Percentiles rank a stretch among this genome's conserved stretches.
Conservation (phyloP, 2,888 invertebrate species). For the Eustalomyia histrio region DNA sequence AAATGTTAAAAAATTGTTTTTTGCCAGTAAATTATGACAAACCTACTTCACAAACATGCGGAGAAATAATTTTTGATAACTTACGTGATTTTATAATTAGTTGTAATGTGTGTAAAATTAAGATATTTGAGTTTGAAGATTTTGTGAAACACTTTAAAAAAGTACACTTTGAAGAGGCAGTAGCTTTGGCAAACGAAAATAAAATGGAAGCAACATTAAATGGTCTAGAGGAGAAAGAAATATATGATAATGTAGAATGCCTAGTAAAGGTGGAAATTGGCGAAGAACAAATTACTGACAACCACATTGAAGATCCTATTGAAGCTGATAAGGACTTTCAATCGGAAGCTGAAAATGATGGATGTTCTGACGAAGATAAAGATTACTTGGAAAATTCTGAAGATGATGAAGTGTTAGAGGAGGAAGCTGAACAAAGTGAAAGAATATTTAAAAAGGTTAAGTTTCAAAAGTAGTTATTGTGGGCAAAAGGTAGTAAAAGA, state of each 20-base stretch:
- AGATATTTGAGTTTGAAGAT: conserved; percentile 59
- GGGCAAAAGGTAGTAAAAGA: no score
- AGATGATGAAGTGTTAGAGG: conserved; percentile 17
- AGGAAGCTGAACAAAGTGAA: conserved; percentile 35
- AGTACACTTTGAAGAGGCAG: conserved; percentile 42
- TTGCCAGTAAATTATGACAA: conserved; percentile 50
- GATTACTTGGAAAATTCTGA: conserved; percentile 20
- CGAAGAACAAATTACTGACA: not conserved
- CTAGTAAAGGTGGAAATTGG: conserved; percentile 37
- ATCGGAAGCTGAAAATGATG: conserved; percentile 33
- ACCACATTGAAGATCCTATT: not conserved
- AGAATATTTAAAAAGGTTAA: conserved; percentile 48
- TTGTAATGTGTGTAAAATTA: conserved; percentile 59
- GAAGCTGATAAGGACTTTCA: conserved; percentile 7
- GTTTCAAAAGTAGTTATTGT: no score
- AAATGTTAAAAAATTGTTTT: conserved; percentile 58
- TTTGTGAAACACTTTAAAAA: conserved; percentile 60
- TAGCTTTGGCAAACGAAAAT: not conserved
- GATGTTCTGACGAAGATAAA: conserved; percentile 7
- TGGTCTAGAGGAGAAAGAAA: not conserved
- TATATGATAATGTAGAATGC: conserved; percentile 5
- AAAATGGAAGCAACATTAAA: not conserved
- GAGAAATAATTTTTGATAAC: conserved; percentile 56
- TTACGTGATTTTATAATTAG: conserved; percentile 44
- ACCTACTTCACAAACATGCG: conserved; percentile 36